These are phyloP conservation scores for Phaethornis superciliosus DNA, from an alignment of 2,113 vertebrate genomes.

Conservation along the genomic window DNA sequence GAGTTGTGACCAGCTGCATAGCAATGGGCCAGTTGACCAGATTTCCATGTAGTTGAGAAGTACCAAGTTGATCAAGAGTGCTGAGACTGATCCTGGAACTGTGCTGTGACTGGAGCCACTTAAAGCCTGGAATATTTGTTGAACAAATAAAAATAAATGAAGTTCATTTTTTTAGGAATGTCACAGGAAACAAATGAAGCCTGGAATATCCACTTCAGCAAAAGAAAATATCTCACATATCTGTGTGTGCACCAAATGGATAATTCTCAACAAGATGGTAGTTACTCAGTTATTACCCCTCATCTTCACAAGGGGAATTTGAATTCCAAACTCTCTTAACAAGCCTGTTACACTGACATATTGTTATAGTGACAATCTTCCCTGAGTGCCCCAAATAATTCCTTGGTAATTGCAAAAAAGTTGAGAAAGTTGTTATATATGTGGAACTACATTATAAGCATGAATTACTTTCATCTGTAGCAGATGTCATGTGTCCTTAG, in stretches of 20 bases:
- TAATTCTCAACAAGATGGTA: not conserved
- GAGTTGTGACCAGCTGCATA: not conserved
- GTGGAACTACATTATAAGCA: slow-evolving; percentile 16
- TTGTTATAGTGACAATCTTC: not conserved
- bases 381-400: slow-evolving; percentile 8
- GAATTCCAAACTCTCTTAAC: not conserved
- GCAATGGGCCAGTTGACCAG: not conserved
- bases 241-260: not conserved
- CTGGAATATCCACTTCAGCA: not conserved
- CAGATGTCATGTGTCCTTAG: slow-evolving; percentile 47
- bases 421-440: slow-evolving; percentile 42
- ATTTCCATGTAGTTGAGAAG: not conserved
- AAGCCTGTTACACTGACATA: no score
- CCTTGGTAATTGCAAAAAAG: slow-evolving; percentile 1
- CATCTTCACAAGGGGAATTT: not conserved
- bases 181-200: not conserved
- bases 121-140: not conserved
- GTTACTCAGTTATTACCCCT: not conserved
- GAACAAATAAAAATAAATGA: not conserved
- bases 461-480: slow-evolving; percentile 36
- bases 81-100: not conserved
- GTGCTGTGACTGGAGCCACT: no score
- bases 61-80: not conserved
- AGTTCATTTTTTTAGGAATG: not conserved
- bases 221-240: not conserved